These are phyloP conservation scores for Tenebrosternarchus preto DNA, from an alignment of 2,113 vertebrate genomes.

Conservation along the genomic window DNA sequence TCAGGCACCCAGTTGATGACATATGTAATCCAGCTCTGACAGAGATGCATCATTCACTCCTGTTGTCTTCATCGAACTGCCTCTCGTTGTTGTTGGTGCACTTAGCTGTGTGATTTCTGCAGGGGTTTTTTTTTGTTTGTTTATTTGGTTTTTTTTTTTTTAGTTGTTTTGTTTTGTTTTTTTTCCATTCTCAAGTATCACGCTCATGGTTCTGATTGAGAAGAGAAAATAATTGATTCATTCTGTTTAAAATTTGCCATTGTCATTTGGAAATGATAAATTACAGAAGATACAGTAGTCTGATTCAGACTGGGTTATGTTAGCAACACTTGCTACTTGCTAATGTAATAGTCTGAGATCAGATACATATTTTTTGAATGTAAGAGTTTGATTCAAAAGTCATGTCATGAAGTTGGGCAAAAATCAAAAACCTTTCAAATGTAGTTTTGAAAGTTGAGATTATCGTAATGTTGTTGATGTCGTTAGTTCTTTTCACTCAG, in stretches of 20 bases:
- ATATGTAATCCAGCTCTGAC: slow-evolving; percentile 49
- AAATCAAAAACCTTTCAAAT: not conserved
- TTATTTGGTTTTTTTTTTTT: too few species aligned
- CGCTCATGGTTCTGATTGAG: slow-evolving; percentile 77
- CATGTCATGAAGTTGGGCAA: slow-evolving; percentile 4
- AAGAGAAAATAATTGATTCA: slow-evolving; percentile 75
- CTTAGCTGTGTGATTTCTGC: too few species aligned
- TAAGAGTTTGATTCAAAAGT: slow-evolving; percentile 25
- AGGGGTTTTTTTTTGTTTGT: too few species aligned
- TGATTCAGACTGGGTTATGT: slow-evolving; percentile 52
- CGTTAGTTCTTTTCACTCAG: slow-evolving; percentile 61
- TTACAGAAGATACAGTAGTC: not conserved
- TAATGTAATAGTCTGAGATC: slow-evolving; percentile 56
- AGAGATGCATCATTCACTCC: slow-evolving; percentile 55
- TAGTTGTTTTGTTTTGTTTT: slow-evolving; percentile 11
- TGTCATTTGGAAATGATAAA: not conserved
- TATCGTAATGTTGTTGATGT: slow-evolving; percentile 12
- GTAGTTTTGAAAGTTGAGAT: slow-evolving; percentile 23
- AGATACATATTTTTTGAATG: slow-evolving; percentile 14
- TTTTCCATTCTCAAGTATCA: slow-evolving; percentile 63
- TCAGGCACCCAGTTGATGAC: slow-evolving; percentile 25
- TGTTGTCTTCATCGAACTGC: slow-evolving; percentile 65
- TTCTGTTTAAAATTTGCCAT: slow-evolving; percentile 50
- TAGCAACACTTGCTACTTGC: slow-evolving; percentile 49
- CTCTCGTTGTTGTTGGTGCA: slow-evolving; percentile 62